Evolutionary conservation across 2,888 invertebrate genomes (phyloP).

Genomic region (Calliscelio sp.): DNA sequence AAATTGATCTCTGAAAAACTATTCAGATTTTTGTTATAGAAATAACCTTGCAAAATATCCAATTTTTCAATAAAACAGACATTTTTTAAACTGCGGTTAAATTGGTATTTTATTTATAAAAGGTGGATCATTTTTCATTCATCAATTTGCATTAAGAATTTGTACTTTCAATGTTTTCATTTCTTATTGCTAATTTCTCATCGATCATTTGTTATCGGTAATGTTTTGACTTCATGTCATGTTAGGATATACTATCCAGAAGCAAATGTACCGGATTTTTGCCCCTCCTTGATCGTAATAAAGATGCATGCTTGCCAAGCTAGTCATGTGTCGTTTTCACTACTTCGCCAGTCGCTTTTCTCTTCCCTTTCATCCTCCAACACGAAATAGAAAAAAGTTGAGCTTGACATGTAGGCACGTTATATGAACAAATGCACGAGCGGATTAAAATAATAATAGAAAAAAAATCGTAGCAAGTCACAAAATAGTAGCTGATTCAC

Average conservation of each 20-base stretch:
- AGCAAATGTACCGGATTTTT: too few species aligned
- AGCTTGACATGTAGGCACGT: not conserved
- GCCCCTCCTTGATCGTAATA: constrained; percentile 23
- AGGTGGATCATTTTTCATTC: too few species aligned
- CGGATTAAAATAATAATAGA: too few species aligned
- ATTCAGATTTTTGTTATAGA: too few species aligned
- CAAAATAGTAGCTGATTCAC: not conserved
- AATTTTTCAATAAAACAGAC: too few species aligned
- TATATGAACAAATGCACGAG: constrained; percentile 7
- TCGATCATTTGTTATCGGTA: not conserved
- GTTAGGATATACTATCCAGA: not conserved
- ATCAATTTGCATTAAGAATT: too few species aligned
- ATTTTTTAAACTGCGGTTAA: too few species aligned
- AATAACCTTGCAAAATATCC: too few species aligned
- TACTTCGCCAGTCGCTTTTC: constrained; percentile 21
- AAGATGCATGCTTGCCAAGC: constrained; percentile 31
- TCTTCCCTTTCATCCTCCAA: too few species aligned
- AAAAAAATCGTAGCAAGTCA: not conserved
- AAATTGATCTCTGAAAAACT: too few species aligned
- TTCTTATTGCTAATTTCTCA: not conserved
- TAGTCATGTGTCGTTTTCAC: constrained; percentile 28
- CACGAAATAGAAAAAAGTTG: not conserved
- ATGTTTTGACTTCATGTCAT: not conserved
- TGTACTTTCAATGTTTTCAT: not conserved
- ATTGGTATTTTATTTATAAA: too few species aligned